Evolutionary conservation across 1,140 invertebrate genomes (phyloP).

Genomic region (Sycobia sp.): DNA sequence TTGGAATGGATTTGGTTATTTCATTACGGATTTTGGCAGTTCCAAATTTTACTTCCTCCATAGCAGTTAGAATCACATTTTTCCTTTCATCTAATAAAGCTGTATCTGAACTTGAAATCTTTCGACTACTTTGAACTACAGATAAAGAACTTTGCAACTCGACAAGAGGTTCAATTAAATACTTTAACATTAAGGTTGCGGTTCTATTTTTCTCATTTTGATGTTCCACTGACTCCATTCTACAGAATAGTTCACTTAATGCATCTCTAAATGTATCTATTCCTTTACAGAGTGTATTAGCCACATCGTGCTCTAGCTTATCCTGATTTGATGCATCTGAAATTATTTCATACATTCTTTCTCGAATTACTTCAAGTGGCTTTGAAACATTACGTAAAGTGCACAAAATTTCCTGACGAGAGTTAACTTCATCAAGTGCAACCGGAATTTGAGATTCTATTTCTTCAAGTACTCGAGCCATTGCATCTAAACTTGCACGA

Average conservation of each 20-base stretch:
- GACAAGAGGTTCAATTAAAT: slow-evolving; percentile 44
- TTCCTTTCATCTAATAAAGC: slow-evolving; percentile 43
- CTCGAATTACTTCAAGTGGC: slow-evolving; percentile 43
- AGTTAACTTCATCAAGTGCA: slow-evolving; percentile 40
- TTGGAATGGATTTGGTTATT: slow-evolving; percentile 2
- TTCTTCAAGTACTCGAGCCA: slow-evolving; percentile 37
- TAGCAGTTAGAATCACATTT: slow-evolving; percentile 45
- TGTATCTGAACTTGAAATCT: slow-evolving; percentile 39
- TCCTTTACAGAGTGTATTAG: slow-evolving; percentile 40
- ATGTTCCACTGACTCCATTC: slow-evolving; percentile 19
- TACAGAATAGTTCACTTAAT: slow-evolving; percentile 27
- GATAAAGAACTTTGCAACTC: slow-evolving; percentile 48
- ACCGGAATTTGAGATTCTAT: slow-evolving; percentile 42
- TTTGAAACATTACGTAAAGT: slow-evolving; percentile 42
- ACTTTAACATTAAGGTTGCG: slow-evolving; percentile 34
- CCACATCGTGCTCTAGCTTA: slow-evolving; percentile 47
- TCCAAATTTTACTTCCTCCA: slow-evolving; percentile 40
- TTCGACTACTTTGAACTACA: slow-evolving; percentile 44
- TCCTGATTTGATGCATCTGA: slow-evolving; percentile 36
- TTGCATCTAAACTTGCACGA: slow-evolving; percentile 32
- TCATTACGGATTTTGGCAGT: slow-evolving; percentile 22
- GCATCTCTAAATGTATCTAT: slow-evolving; percentile 35
- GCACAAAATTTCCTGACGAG: slow-evolving; percentile 40
- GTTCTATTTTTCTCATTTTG: slow-evolving; percentile 25
- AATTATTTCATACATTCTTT: slow-evolving; percentile 41